Evolutionary conservation across 2,797 vertebrate species (phyloP), one percentile per base, ranked within the genome.

Genomic region (Alcedo quadribrachys): DNA sequence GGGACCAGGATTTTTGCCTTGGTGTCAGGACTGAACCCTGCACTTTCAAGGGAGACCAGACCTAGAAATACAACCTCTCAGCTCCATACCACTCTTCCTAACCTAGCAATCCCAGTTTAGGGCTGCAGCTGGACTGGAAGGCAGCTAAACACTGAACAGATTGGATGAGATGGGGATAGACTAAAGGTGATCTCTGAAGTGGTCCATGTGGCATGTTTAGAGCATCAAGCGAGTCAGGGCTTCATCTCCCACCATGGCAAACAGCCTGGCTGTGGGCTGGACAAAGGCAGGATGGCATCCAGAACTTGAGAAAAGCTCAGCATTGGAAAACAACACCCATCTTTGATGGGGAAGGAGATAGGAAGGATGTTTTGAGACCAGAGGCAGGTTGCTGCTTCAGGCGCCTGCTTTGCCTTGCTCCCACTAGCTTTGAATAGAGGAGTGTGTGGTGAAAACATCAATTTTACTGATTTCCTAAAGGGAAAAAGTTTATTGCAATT

Each of bases 271-370:
- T 70, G 63, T 21, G 37, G 24, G n/a, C 32, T 45, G 50, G 12
- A 71, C 14, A 68, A 61, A 68, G 62, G 46, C 51, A 78, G 66
- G 21, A 35, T 54, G 30, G 73, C 11, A 66, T 2, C 18, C 14
- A 71, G 14, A 15, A 13, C 58, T 78, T 76, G 53, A 32, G 33
- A 50, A 82, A 78, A 81, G 2, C n/a, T 80, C 42, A 40, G 21
- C 0, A 0, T 5, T 82, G 68, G 76, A 55, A 85, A 87, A 74
- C 11, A 1, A 3, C 11, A 19, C 11, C n/a, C 1, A 1, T n/a
- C 13, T 68, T 85, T 76, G 28, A 33, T 45, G 27, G 35, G 12
- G 22, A 48, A 83, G 68, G 62, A 53, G 35, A 30, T 21, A 83
- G 37, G 22, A 77, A 15, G n/a, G 43, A 4, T 33, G 5, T 24